Evolutionary conservation across 2,797 vertebrate species (phyloP).

Genomic region (Acanthornis magna): DNA sequence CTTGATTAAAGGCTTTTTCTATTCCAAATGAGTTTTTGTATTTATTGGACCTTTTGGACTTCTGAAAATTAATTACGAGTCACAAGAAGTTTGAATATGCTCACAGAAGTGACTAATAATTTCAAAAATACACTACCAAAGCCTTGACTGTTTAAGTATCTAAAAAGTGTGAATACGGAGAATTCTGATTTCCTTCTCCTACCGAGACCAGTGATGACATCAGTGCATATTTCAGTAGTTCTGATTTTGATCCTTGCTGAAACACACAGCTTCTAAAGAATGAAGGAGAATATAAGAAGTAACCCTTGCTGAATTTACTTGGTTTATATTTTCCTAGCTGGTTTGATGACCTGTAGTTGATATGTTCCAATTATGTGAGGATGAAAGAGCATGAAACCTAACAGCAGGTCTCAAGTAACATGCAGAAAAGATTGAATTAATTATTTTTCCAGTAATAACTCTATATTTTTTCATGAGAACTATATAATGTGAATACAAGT

Average conservation of each 20-base stretch:
- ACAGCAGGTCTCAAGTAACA: background rate
- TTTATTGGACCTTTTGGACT: background rate
- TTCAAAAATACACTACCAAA: background rate
- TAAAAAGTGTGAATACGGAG: background rate
- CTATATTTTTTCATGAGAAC: background rate
- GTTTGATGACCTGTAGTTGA: background rate
- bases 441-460: background rate
- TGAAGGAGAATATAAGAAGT: background rate
- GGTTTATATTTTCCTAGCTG: background rate
- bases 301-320: background rate
- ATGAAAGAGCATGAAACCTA: background rate
- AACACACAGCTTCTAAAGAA: background rate
- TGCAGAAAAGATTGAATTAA: background rate
- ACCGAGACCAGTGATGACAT: background rate
- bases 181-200: background rate
- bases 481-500: background rate
- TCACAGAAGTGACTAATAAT: background rate
- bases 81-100: background rate
- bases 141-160: background rate
- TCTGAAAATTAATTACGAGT: background rate
- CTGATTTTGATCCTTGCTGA: background rate
- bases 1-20: background rate
- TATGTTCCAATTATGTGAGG: background rate
- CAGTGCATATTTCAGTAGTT: background rate
- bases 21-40: background rate